phyloP scores from a whole-genome alignment of 2,113 vertebrate species.

The Eublepharis macularius region DNA sequence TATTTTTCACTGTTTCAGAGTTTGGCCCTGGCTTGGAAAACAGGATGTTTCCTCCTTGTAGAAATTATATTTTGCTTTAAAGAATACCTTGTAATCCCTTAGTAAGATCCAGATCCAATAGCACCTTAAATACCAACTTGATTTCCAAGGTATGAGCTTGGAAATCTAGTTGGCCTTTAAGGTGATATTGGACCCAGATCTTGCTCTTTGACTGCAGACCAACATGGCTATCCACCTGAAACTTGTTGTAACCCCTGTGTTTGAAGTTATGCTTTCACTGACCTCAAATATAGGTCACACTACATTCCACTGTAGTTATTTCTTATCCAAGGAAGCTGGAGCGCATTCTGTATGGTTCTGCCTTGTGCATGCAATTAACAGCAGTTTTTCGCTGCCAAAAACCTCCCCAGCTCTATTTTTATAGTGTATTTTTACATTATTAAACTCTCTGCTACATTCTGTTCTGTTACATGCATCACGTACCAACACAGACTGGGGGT shows the following conservation, averaged over 20 bases:
- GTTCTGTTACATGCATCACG: fast-evolving
- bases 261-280: background rate
- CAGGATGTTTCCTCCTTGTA: background rate
- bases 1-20: background rate
- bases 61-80: background rate
- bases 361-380: background rate
- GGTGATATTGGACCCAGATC: too few relatives aligned
- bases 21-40: background rate
- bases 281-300: background rate
- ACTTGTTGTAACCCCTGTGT: background rate
- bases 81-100: background rate
- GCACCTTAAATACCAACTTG: too few relatives aligned
- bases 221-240: too few relatives aligned
- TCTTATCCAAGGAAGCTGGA: background rate
- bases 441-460: background rate
- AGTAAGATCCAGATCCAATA: too few relatives aligned
- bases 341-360: background rate
- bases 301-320: background rate
- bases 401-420: background rate
- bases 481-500: background rate
- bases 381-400: background rate
- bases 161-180: too few relatives aligned
- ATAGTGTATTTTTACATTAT: background rate
- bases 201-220: too few relatives aligned
- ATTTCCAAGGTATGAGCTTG: too few relatives aligned